Evolutionary conservation across 2,888 invertebrate genomes (phyloP).

Genomic region (Malacosoma neustria): DNA sequence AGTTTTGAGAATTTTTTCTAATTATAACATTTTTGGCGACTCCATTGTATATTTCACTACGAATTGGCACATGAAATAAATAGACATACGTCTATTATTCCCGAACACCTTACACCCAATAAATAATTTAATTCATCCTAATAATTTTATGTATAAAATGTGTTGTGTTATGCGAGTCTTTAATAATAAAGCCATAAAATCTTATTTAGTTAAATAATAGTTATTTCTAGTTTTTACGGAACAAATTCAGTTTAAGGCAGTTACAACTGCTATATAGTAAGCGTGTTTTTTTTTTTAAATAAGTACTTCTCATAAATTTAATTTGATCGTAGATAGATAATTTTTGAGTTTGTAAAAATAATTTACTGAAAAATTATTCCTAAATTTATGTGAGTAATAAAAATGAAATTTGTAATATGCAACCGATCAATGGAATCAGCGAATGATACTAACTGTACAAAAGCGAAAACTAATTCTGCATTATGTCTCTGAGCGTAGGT

Average conservation of each 20-base stretch:
- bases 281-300: too few species aligned
- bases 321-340: too few species aligned
- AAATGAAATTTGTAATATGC: too few species aligned
- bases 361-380: too few species aligned
- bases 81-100: slow-evolving; percentile 33
- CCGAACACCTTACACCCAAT: slow-evolving; percentile 18
- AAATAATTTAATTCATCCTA: slow-evolving; percentile 15
- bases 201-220: background rate
- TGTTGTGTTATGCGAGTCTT: background rate
- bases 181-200: background rate
- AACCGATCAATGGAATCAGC: too few species aligned
- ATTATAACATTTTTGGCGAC: slow-evolving; percentile 28
- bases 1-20: slow-evolving; percentile 27
- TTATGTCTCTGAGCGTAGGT: slow-evolving; percentile 26
- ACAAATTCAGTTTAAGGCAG: too few species aligned
- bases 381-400: too few species aligned
- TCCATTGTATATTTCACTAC: slow-evolving; percentile 37
- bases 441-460: slow-evolving; percentile 45
- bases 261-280: too few species aligned
- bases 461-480: slow-evolving; percentile 32
- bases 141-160: slow-evolving; percentile 20
- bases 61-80: slow-evolving; percentile 50
- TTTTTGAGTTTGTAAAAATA: too few species aligned
- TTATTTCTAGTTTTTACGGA: background rate
- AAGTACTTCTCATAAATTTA: too few species aligned